Base-by-base conservation (phyloP, 1,140 invertebrate species). In the Drosophila littoralis region DNA sequence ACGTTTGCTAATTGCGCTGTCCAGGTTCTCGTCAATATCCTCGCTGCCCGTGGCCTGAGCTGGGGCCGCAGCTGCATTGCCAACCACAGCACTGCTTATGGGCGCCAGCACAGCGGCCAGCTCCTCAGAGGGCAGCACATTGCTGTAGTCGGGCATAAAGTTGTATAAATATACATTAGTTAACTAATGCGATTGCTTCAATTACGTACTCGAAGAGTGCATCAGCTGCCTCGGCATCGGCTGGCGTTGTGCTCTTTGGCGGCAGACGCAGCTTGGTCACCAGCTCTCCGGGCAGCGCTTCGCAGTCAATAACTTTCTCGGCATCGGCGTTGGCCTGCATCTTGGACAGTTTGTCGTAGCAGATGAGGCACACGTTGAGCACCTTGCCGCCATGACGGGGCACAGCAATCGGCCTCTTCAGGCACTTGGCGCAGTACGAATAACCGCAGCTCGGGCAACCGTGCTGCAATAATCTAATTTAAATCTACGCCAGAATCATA, bases 391-490 rank as follows among this genome's bases (percentile, higher is more conserved):
- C 54, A 10, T 81, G 78, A 9, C 79, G 75, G 10, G 84, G 85
- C 79, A 94, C 92, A 86, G 91, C 94, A 77, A 93, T 91, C 85
- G 93, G 93, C 67, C 93, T 90, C 64, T 93, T 94, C 45, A 95
- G 89, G 90, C 95, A 95, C 89, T 94, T 95, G 71, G 93, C 93
- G 81, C 95, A 95, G 78, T 94, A 95, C 72, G 94, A 94, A 80
- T 95, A 94, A 28, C 94, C 94, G 90, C 95, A 95, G 79, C 93
- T 93, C 33, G 94, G 93, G 84, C 95, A 95, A 3, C 94, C 94
- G 92, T 93, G 93, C 94, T 91, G 38, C 15, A 70, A 72, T 43
- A 8, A 66, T 61, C 10, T 35, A 51, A 7, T 22, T 48, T 8
- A 15, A 33, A 13, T 42, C 15, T 59, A 40, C 45, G 7, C 7